Evolutionary conservation across 2,797 vertebrate species (phyloP).

Genomic region (Clarias platycephalus): DNA sequence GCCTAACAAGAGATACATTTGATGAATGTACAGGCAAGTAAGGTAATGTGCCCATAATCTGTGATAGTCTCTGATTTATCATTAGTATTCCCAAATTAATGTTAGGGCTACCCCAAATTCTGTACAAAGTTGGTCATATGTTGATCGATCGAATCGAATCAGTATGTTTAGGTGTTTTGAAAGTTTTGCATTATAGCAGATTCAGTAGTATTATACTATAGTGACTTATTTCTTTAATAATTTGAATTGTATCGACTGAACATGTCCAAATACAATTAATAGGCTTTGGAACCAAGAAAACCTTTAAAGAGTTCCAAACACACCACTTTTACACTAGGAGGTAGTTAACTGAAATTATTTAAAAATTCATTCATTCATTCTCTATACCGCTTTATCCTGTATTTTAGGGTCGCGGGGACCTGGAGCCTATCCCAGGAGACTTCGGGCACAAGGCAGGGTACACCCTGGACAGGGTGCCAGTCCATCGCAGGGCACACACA

Average conservation of each 20-base stretch:
- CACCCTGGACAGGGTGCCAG: too few species aligned
- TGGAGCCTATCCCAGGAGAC: too few species aligned
- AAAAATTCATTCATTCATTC: too few species aligned
- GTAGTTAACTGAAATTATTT: neutral
- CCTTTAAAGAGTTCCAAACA: neutral
- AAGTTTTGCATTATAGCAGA: neutral
- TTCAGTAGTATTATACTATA: neutral
- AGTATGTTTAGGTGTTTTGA: neutral
- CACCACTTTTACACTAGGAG: neutral
- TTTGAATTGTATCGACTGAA: neutral
- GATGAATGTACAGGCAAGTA: neutral
- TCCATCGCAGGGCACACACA: too few species aligned
- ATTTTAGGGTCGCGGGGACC: too few species aligned
- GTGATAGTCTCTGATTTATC: neutral
- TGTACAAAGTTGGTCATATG: neutral
- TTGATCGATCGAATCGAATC: neutral
- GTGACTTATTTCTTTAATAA: neutral
- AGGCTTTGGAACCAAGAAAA: neutral
- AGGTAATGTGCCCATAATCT: neutral
- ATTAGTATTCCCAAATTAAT: neutral
- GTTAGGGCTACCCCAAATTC: neutral
- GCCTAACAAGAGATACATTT: neutral
- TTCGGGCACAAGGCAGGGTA: too few species aligned
- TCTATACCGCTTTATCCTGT: too few species aligned
- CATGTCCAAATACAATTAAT: neutral